phyloP scores from a whole-genome alignment of 2,113 vertebrate species.

The Pogonocichla stellata region DNA sequence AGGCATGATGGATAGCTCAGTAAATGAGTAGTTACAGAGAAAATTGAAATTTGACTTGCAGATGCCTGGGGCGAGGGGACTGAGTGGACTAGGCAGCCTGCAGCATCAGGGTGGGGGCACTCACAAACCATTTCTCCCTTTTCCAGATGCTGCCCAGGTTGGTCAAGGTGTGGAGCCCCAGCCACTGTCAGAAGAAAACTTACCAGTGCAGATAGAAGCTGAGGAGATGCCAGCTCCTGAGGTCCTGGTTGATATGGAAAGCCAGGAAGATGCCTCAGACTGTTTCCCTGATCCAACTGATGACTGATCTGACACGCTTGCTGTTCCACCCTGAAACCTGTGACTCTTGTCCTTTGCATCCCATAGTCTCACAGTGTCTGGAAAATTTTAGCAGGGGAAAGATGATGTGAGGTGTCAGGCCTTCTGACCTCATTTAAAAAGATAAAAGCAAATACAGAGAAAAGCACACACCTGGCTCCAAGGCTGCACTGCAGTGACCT shows the following conservation, averaged over 20 bases:
- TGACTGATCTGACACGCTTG: conserved; percentile 12
- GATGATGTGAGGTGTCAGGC: accelerated
- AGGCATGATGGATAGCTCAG: neutral
- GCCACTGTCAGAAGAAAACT: neutral
- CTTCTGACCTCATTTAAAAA: neutral
- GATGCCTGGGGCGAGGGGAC: neutral
- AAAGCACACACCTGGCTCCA: neutral
- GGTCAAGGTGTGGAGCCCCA: neutral
- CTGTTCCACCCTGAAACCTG: neutral
- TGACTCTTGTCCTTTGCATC: neutral
- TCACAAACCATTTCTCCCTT: neutral
- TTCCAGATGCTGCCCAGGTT: neutral
- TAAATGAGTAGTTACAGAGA: neutral
- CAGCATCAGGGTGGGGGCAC: neutral
- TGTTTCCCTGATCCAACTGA: conserved; percentile 23
- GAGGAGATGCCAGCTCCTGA: conserved; percentile 8
- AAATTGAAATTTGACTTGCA: neutral
- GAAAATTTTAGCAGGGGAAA: neutral
- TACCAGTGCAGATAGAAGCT: neutral
- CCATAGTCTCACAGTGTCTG: neutral
- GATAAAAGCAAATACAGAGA: neutral
- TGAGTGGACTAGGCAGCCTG: neutral
- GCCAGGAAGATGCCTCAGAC: conserved; percentile 3
- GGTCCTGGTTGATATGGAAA: conserved; percentile 1
- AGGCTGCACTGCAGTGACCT: neutral